Percentiles rank a stretch among this genome's conserved stretches.
Conservation (phyloP, 2,113 vertebrate species). For the Phylloscopus trochiloides region DNA sequence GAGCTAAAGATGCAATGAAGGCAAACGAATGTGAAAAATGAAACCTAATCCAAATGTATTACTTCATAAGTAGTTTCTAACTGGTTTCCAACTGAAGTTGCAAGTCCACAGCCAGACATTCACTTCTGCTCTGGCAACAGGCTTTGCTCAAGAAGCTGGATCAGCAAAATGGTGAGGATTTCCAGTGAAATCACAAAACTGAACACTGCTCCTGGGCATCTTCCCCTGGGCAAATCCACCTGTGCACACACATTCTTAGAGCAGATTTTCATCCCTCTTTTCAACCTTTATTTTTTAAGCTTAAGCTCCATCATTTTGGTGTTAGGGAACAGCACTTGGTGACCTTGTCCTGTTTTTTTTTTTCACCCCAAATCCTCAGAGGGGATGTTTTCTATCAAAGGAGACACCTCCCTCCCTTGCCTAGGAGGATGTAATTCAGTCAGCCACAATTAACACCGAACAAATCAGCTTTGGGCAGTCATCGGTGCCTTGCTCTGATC, state of each 20-base stretch:
- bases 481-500: neutral
- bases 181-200: neutral
- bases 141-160: neutral
- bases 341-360: neutral
- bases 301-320: neutral
- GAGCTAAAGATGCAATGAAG: neutral
- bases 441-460: neutral
- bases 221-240: neutral
- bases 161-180: neutral
- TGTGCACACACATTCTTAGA: neutral
- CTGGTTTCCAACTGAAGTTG: neutral
- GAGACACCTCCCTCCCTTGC: neutral
- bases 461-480: neutral
- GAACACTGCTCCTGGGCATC: accelerated
- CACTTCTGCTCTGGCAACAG: neutral
- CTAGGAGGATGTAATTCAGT: neutral
- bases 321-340: neutral
- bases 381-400: neutral
- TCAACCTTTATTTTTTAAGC: neutral
- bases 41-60: neutral
- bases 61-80: neutral
- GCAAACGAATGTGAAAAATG: neutral
- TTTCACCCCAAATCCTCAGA: accelerated
- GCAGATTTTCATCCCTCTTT: neutral
- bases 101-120: neutral